Percentiles rank a stretch among this genome's conserved stretches.
phyloP scores from a whole-genome alignment of 2,113 vertebrate genomes.

The Morphnarchus princeps region DNA sequence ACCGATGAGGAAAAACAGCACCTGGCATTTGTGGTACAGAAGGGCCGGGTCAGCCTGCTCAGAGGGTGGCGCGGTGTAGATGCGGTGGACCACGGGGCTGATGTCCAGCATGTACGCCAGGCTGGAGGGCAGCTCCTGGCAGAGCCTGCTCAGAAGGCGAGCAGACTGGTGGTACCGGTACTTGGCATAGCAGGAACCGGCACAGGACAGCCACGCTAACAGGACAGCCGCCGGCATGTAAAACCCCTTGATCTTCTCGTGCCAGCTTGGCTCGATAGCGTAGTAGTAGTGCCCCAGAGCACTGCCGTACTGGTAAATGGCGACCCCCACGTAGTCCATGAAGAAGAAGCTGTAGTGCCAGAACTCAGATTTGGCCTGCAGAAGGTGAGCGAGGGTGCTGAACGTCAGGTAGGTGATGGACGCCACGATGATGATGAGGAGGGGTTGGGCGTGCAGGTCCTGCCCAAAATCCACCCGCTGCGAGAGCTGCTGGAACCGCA shows the following conservation, averaged over 20 bases:
- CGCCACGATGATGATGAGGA: conserved; percentile 84
- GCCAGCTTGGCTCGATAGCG: conserved; percentile 84
- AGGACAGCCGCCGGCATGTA: conserved; percentile 82
- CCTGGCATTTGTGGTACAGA: conserved; percentile 86
- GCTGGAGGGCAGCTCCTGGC: conserved; percentile 89
- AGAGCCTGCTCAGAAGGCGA: conserved; percentile 77
- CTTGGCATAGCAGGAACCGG: conserved; percentile 92
- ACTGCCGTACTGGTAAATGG: conserved; percentile 91
- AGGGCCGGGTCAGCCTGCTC: conserved; percentile 74
- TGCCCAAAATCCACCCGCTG: conserved; percentile 84
- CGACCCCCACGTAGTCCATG: conserved; percentile 93
- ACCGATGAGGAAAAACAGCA: conserved; percentile 87
- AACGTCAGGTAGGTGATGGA: conserved; percentile 88
- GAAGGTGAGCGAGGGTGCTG: conserved; percentile 90
- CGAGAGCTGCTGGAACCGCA: conserved; percentile 81
- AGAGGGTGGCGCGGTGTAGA: conserved; percentile 65
- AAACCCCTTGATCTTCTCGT: conserved; percentile 71
- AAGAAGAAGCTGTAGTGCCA: conserved; percentile 96
- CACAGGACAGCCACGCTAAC: conserved; percentile 91
- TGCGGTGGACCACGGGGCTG: conserved; percentile 89
- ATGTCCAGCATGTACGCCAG: conserved; percentile 92
- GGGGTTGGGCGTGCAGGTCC: conserved; percentile 86
- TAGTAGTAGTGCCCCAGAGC: conserved; percentile 92
- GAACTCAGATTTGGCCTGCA: conserved; percentile 93
- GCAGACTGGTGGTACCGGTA: conserved; percentile 75